Percentiles rank a stretch among this genome's conserved stretches.
Conservation (phyloP, 1,140 invertebrate species). For the Drosophila micromelanica region DNA sequence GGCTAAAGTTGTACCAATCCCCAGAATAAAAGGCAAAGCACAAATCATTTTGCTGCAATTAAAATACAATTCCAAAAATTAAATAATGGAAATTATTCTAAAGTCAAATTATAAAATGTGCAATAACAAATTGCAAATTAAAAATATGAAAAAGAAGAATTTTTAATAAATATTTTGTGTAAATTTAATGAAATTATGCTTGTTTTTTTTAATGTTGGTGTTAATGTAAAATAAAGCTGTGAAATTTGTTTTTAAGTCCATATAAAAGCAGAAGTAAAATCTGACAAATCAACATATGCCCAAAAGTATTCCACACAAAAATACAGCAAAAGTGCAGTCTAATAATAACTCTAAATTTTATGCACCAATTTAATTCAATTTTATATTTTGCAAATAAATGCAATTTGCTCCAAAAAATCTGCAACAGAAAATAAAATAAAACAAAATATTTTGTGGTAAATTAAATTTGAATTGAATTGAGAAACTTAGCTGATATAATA, state of each 20-base stretch:
- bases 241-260: too few species aligned
- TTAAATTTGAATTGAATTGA: too few species aligned
- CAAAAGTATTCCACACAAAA: slow-evolving; percentile 2
- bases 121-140: slow-evolving; percentile 7
- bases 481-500: too few species aligned
- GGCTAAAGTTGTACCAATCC: slow-evolving; percentile 59
- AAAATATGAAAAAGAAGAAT: too few species aligned
- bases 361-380: not conserved
- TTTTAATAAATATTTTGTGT: too few species aligned
- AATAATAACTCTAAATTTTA: not conserved
- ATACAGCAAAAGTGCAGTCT: not conserved
- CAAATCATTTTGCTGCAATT: slow-evolving; percentile 58
- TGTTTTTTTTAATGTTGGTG: too few species aligned
- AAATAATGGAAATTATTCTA: slow-evolving; percentile 3
- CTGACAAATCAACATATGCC: not conserved
- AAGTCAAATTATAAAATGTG: not conserved
- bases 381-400: not conserved
- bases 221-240: too few species aligned
- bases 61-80: not conserved
- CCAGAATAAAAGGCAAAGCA: slow-evolving; percentile 60
- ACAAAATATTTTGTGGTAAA: not conserved
- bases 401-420: not conserved
- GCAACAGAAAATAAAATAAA: not conserved
- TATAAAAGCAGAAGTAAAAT: too few species aligned
- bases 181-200: too few species aligned